Conservation (phyloP, 1,140 invertebrate species). For the Latrodectus geometricus region DNA sequence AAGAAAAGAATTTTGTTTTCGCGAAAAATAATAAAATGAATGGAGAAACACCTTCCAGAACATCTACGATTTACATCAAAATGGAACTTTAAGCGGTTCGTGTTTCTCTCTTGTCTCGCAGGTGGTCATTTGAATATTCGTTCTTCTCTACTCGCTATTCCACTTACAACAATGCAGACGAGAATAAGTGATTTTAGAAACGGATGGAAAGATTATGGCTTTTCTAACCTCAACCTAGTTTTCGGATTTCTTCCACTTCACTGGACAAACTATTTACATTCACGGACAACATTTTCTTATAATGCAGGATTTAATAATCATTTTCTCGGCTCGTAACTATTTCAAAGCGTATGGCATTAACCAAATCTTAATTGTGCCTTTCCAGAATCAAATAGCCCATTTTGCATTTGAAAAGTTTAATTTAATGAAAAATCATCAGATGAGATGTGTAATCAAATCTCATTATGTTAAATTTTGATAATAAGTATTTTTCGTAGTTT, state of each 20-base stretch:
- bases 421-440: too few species aligned
- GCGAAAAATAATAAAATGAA: not conserved
- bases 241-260: not conserved
- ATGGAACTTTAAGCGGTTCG: slow-evolving; percentile 18
- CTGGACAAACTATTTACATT: not conserved
- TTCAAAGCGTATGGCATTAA: too few species aligned
- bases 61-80: slow-evolving; percentile 30
- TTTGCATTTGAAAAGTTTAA: too few species aligned
- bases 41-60: not conserved
- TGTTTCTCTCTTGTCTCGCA: not conserved
- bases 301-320: too few species aligned
- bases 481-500: too few species aligned
- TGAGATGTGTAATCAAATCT: too few species aligned
- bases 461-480: too few species aligned
- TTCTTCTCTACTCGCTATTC: not conserved
- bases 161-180: not conserved
- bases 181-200: slow-evolving; percentile 20
- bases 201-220: slow-evolving; percentile 19
- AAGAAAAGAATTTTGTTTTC: not conserved
- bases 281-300: not conserved
- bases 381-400: too few species aligned
- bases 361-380: too few species aligned
- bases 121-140: slow-evolving; percentile 32
- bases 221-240: slow-evolving; percentile 40
- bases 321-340: too few species aligned